Evolutionary conservation across 2,113 vertebrate genomes (phyloP).

Genomic region (Piprites chloris): DNA sequence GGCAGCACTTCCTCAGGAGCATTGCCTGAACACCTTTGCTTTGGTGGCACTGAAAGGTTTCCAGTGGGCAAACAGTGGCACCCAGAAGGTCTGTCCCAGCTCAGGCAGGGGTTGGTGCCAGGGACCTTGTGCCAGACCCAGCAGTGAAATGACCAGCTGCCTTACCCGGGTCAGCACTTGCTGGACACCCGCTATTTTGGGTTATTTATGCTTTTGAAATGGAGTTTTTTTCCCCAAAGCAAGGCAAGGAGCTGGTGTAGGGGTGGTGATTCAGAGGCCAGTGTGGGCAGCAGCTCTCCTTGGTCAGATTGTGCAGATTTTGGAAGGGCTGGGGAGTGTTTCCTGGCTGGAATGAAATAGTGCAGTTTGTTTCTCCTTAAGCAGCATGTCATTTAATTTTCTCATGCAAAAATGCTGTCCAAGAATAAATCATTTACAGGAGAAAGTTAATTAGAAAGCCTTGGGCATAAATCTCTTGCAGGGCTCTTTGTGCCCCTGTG

Average conservation of each 20-base stretch:
- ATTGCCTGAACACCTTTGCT: fast-evolving
- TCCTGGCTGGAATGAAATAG: not conserved
- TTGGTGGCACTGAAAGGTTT: not conserved
- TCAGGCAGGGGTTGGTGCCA: not conserved
- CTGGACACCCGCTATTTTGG: not conserved
- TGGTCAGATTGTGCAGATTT: fast-evolving
- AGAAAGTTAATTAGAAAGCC: not conserved
- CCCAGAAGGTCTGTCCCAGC: not conserved
- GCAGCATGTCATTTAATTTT: not conserved
- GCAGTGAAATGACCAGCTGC: not conserved
- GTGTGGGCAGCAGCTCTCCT: not conserved
- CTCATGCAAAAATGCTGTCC: not conserved
- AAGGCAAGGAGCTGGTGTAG: fast-evolving
- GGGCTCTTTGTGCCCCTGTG: fast-evolving
- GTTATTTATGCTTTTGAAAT: not conserved
- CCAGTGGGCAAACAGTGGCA: not conserved
- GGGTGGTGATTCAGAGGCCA: not conserved
- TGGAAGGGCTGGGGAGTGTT: not conserved
- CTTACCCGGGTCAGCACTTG: not conserved
- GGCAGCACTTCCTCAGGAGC: too few relatives aligned
- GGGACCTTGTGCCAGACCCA: not conserved
- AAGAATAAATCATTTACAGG: not conserved
- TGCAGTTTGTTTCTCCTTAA: not conserved
- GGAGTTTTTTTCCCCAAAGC: not conserved
- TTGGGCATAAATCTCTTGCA: not conserved